Evolutionary conservation across 2,797 vertebrate species (phyloP).

Genomic region (Macroramphosus scolopax): DNA sequence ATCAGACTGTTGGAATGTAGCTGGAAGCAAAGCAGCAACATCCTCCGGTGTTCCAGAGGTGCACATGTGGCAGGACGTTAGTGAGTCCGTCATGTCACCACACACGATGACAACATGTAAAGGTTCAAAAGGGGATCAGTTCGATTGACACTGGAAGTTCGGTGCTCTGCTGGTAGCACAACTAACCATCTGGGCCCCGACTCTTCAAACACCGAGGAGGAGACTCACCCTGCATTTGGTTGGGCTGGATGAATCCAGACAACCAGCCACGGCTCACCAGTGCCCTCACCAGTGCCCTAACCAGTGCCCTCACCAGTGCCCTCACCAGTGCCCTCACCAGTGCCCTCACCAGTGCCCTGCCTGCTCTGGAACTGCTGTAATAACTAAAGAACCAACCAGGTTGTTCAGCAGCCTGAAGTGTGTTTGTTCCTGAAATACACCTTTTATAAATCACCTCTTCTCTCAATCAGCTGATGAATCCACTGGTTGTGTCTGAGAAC

Average conservation of each 20-base stretch:
- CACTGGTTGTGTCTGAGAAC: too few species aligned
- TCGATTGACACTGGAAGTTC: conserved; percentile 52
- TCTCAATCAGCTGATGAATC: too few species aligned
- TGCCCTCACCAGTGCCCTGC: conserved; percentile 15
- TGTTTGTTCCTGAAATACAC: too few species aligned
- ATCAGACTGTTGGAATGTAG: conserved; percentile 36
- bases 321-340: too few species aligned
- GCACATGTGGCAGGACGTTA: conserved; percentile 45
- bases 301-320: too few species aligned
- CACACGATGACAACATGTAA: conserved; percentile 44
- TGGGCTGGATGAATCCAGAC: too few species aligned
- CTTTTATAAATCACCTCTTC: too few species aligned
- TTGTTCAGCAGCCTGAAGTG: neutral
- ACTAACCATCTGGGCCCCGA: conserved; percentile 64
- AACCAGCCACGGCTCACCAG: too few species aligned
- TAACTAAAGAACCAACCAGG: conserved; percentile 13
- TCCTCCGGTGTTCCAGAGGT: conserved; percentile 24
- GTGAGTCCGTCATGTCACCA: conserved; percentile 55
- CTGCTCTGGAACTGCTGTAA: conserved; percentile 21
- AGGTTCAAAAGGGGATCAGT: conserved; percentile 54
- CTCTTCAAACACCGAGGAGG: conserved; percentile 57
- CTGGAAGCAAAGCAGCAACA: conserved; percentile 47
- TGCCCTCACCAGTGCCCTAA: too few species aligned
- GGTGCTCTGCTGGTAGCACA: conserved; percentile 62
- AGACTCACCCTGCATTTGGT: conserved; percentile 17